These are phyloP conservation scores for Ethmia dodecea DNA, from an alignment of 2,888 invertebrate species.

Conservation along the genomic window DNA sequence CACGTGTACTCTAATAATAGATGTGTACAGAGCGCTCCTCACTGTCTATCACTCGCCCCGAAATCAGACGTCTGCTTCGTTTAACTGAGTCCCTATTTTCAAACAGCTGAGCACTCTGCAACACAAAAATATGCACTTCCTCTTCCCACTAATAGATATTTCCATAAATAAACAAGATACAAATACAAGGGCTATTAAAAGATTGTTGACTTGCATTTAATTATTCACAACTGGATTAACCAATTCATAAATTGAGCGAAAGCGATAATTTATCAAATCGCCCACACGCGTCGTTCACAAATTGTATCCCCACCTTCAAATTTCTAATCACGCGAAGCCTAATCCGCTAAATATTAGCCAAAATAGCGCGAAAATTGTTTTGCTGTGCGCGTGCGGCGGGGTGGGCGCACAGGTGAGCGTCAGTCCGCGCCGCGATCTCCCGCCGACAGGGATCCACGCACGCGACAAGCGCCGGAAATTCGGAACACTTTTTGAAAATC, in stretches of 20 bases:
- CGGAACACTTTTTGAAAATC: constrained; percentile 53
- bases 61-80: constrained; percentile 55
- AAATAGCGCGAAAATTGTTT: constrained; percentile 76
- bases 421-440: constrained; percentile 71
- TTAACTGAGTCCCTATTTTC: constrained; percentile 37
- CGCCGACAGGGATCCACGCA: constrained; percentile 67
- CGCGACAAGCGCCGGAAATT: constrained; percentile 61
- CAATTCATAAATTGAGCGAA: constrained; percentile 48
- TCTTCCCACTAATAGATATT: neutral
- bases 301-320: constrained; percentile 47
- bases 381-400: constrained; percentile 64
- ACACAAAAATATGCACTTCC: neutral
- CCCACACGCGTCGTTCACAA: constrained; percentile 55
- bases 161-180: constrained; percentile 1
- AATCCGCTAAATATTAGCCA: constrained; percentile 74
- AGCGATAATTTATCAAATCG: constrained; percentile 51
- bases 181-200: constrained; percentile 10
- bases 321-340: constrained; percentile 68
- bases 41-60: constrained; percentile 62
- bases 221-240: constrained; percentile 44
- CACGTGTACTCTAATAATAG: constrained; percentile 65
- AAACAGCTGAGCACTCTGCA: constrained; percentile 31
- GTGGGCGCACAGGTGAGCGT: constrained; percentile 63
- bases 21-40: constrained; percentile 42
- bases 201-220: constrained; percentile 21